Conservation (phyloP, 2,797 vertebrate species). For the Ceryle rudis region DNA sequence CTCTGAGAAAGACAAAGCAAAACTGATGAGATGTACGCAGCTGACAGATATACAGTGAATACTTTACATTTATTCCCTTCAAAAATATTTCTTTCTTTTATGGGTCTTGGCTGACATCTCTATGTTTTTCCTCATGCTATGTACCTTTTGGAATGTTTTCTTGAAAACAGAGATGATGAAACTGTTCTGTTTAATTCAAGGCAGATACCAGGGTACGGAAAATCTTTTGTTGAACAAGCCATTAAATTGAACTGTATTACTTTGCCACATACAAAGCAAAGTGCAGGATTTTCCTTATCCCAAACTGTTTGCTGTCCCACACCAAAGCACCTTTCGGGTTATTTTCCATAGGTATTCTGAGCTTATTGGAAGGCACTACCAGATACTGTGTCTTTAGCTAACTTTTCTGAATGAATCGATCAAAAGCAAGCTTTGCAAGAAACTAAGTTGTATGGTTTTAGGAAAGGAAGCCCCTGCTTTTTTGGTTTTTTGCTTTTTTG, state of each 20-base stretch:
- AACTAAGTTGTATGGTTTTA: constrained; percentile 18
- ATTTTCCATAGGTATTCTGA: constrained; percentile 57
- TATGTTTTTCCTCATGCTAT: constrained; percentile 32
- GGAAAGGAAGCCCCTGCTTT: constrained; percentile 9
- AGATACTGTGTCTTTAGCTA: constrained; percentile 33
- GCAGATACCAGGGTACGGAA: constrained; percentile 56
- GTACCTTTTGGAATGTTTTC: constrained; percentile 57
- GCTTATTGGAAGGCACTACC: constrained; percentile 10
- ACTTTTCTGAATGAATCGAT: constrained; percentile 45
- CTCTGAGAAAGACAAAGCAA: constrained; percentile 49
- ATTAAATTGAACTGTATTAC: constrained; percentile 25
- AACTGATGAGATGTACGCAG: constrained; percentile 8
- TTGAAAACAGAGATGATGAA: constrained; percentile 36
- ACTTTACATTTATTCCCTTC: constrained; percentile 41
- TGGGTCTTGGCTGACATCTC: constrained; percentile 66
- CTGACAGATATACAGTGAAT: constrained; percentile 41
- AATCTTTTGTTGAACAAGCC: constrained; percentile 14
- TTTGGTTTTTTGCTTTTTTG: not conserved
- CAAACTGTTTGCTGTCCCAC: constrained; percentile 51
- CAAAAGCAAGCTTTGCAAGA: constrained; percentile 44
- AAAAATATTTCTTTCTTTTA: constrained; percentile 55
- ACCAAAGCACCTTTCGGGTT: constrained; percentile 69
- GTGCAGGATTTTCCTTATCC: constrained; percentile 34
- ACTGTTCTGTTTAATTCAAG: constrained; percentile 43
- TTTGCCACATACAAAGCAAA: constrained; percentile 37